phyloP scores from a whole-genome alignment of 2,888 invertebrate species.

The Polyommatus iphigenia region DNA sequence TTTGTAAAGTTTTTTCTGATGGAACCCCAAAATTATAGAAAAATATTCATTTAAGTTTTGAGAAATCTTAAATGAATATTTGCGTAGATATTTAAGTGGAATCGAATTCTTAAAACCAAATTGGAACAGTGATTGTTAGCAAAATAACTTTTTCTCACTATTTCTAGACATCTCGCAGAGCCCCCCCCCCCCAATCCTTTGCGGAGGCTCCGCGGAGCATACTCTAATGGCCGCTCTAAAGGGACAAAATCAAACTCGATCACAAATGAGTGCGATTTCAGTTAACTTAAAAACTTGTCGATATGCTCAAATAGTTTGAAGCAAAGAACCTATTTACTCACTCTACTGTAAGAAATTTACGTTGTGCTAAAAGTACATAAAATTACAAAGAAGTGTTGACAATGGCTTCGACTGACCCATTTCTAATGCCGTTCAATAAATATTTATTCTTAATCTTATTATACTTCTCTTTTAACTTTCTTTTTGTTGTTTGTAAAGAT shows the following conservation, averaged over 20 bases:
- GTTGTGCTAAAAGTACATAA: not conserved
- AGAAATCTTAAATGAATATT: too few relatives aligned
- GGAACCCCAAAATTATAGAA: too few relatives aligned
- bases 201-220: too few relatives aligned
- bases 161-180: too few relatives aligned
- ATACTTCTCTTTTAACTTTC: not conserved
- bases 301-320: not conserved
- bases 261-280: not conserved
- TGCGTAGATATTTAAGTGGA: too few relatives aligned
- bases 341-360: not conserved
- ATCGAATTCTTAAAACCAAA: too few relatives aligned
- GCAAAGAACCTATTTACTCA: not conserved
- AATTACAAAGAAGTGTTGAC: slow-evolving; percentile 13
- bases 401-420: not conserved
- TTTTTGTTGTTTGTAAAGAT: not conserved
- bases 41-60: too few relatives aligned
- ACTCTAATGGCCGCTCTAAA: too few relatives aligned
- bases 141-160: too few relatives aligned
- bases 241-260: not conserved
- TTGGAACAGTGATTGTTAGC: too few relatives aligned
- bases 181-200: too few relatives aligned
- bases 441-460: slow-evolving; percentile 7
- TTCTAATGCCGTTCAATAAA: not conserved
- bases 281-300: not conserved
- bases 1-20: too few relatives aligned